A percentile compares a stretch with the other conserved stretches of the same genome.
Conservation (phyloP, 2,888 invertebrate genomes). For the Calliscelio sp. region DNA sequence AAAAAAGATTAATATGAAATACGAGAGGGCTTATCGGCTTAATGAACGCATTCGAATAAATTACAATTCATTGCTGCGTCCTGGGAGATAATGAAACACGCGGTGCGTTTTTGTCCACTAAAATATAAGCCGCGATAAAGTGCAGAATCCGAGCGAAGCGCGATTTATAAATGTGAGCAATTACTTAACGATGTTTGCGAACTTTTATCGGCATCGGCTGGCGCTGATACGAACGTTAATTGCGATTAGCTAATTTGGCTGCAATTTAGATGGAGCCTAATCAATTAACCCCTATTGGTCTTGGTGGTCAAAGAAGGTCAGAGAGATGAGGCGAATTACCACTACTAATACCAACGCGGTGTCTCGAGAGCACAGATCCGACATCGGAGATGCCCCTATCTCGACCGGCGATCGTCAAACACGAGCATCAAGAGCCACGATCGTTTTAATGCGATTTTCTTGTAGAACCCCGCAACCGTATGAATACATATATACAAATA, state of each 20-base stretch:
- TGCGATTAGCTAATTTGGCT: conserved; percentile 74
- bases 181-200: conserved; percentile 40
- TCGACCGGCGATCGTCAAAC: conserved; percentile 81
- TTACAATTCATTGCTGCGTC: conserved; percentile 54
- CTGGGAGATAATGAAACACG: conserved; percentile 54
- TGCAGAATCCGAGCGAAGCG: conserved; percentile 27
- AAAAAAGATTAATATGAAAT: conserved; percentile 6
- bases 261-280: conserved; percentile 72
- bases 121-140: conserved; percentile 43
- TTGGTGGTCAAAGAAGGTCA: conserved; percentile 66
- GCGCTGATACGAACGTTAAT: conserved; percentile 57
- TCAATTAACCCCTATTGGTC: conserved; percentile 76
- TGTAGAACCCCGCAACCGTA: conserved; percentile 73
- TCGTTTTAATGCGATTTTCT: conserved; percentile 82
- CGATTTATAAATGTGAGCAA: conserved; percentile 58
- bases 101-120: conserved; percentile 31
- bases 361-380: conserved; percentile 44
- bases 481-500: conserved; percentile 59
- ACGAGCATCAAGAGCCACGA: conserved; percentile 74
- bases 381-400: conserved; percentile 69
- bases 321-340: conserved; percentile 55
- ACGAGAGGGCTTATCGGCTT: conserved; percentile 39
- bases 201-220: conserved; percentile 47
- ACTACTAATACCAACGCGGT: conserved; percentile 50
- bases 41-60: conserved; percentile 56